A percentile compares a stretch with the other conserved stretches of the same genome.
Conservation (phyloP, 2,797 vertebrate species). For the Pogoniulus pusillus region DNA sequence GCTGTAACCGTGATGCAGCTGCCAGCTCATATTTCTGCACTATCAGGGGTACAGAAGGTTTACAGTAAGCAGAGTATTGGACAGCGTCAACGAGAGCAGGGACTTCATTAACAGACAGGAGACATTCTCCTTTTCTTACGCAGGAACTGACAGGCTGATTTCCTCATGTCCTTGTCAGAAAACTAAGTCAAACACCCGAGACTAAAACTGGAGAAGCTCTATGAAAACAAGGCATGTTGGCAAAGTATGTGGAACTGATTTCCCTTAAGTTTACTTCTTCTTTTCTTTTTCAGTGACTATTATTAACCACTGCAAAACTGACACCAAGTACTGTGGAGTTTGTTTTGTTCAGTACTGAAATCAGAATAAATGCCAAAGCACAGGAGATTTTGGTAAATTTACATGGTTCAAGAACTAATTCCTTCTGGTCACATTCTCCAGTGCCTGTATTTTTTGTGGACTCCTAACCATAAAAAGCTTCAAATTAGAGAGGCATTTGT, state of each 20-base stretch:
- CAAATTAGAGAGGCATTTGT: conserved; percentile 22
- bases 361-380: background rate
- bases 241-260: background rate
- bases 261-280: background rate
- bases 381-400: background rate
- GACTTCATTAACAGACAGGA: too few relatives aligned
- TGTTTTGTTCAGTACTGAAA: background rate
- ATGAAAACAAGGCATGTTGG: background rate
- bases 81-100: too few relatives aligned
- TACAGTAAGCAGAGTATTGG: too few relatives aligned
- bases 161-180: too few relatives aligned
- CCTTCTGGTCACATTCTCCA: background rate
- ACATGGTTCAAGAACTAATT: background rate
- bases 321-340: background rate
- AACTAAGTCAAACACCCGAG: too few relatives aligned
- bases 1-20: background rate
- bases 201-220: background rate
- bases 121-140: too few relatives aligned
- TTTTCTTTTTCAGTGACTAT: background rate
- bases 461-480: background rate
- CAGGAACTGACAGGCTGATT: too few relatives aligned
- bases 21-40: background rate
- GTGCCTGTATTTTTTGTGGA: background rate
- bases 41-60: too few relatives aligned
- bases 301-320: background rate